Conservation (phyloP, 2,888 invertebrate genomes). For the Endotricha flammealis region DNA sequence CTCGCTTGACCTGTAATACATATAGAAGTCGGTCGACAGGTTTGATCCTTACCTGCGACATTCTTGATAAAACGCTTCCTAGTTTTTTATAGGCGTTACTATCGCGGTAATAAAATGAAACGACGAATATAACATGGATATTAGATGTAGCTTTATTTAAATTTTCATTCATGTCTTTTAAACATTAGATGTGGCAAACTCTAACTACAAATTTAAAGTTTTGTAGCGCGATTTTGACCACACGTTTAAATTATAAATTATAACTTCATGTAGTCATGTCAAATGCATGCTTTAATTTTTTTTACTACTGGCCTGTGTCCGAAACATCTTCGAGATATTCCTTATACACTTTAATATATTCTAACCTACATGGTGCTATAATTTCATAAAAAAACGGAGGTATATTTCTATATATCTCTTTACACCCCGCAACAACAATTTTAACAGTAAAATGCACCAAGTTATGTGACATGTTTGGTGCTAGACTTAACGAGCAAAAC, state of each 20-base stretch:
- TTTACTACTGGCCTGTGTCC: too few species aligned
- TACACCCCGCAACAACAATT: constrained; percentile 41
- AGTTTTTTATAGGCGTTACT: constrained; percentile 13
- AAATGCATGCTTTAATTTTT: neutral
- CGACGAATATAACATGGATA: too few species aligned
- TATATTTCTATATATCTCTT: constrained; percentile 39
- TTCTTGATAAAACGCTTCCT: constrained; percentile 38
- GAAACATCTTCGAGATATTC: constrained; percentile 28
- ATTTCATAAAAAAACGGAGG: constrained; percentile 59
- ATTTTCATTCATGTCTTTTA: constrained; percentile 1
- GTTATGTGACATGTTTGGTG: constrained; percentile 27
- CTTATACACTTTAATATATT: constrained; percentile 40
- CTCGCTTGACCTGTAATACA: constrained; percentile 60
- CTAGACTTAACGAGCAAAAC: constrained; percentile 37
- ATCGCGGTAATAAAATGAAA: neutral
- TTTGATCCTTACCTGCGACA: constrained; percentile 52
- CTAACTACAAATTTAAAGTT: too few species aligned
- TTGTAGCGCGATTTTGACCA: too few species aligned
- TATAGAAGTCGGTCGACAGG: constrained; percentile 56
- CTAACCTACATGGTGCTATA: constrained; percentile 44
- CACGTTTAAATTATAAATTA: too few species aligned
- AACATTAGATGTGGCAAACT: neutral
- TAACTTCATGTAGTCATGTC: too few species aligned
- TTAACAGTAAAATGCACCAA: constrained; percentile 55
- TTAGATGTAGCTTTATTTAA: too few species aligned